Evolutionary conservation across 1,140 invertebrate species (phyloP), one percentile per base, ranked within the genome.

Genomic region (Stenopsyche tienmushanensis): DNA sequence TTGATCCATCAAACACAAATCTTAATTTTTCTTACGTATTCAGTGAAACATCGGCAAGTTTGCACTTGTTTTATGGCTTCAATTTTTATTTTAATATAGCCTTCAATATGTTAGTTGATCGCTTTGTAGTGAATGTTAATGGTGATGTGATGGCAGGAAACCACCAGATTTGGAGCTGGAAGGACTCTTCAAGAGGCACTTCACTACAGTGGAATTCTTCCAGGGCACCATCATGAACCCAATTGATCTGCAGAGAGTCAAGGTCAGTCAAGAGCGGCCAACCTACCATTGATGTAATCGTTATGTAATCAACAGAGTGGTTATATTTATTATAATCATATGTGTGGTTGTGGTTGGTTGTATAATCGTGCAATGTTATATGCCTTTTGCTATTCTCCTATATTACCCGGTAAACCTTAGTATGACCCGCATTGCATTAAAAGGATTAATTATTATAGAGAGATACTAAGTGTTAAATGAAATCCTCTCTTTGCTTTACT

Each of bases 171-270:
- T 98, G 83, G 96, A 98, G 87, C 86, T 99, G 85, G 96, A 98
- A 87, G 95, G 96, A 85, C 89, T 98, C 76, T 96, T 99, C 87
- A 99, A 99, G 86, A 89, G 96, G 83, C 96, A 98, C 87, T 98
- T 98, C 87, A 99, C 96, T 74, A 98, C 96, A 77, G 96, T 99
- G 83, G 95, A 98, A 86, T 99, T 98, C 89, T 98, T 98, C 89
- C 94, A 98, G 88, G 97, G 96, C 82, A 97, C 94, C 83, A 98
- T 98, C 80, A 99, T 99, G 97, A 98, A 97, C 85, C 94, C 96
- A 78, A 97, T 97, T 84, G 96, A 99, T 85, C 90, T 99, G 67
- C 94, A 97, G 83, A 88, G 96, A 86, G 96, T 98, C 73, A 97
- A 97, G 92, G 96, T 99, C 90, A 92, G 85, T 81, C 71, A 75